Conservation (phyloP, 2,113 vertebrate genomes). For the Daubentonia madagascariensis region DNA sequence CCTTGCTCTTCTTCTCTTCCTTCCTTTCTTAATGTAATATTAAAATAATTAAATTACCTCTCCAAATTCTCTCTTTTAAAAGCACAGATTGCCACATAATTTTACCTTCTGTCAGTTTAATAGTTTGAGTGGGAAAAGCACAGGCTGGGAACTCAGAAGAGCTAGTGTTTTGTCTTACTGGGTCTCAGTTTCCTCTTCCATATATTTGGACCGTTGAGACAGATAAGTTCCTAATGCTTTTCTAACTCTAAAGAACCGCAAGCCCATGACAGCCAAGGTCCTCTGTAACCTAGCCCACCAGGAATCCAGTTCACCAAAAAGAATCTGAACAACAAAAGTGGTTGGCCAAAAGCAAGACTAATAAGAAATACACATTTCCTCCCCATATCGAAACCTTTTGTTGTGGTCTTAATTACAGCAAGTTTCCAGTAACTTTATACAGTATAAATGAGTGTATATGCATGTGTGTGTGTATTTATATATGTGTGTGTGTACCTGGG, state of each 20-base stretch:
- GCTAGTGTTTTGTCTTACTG: background rate
- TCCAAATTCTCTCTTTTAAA: background rate
- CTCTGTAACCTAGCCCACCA: background rate
- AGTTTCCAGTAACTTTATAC: background rate
- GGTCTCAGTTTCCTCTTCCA: background rate
- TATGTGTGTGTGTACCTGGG: background rate
- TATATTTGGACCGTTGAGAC: background rate
- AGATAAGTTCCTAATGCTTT: background rate
- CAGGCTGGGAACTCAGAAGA: background rate
- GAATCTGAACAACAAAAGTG: background rate
- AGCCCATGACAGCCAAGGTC: accelerated
- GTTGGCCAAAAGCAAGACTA: background rate
- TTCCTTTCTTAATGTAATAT: background rate
- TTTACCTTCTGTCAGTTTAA: background rate
- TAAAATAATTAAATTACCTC: conserved; percentile 7
- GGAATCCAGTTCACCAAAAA: background rate
- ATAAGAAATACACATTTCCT: background rate
- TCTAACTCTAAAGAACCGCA: background rate
- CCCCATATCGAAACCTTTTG: background rate
- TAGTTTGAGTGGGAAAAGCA: background rate
- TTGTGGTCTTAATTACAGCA: background rate
- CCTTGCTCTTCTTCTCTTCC: background rate
- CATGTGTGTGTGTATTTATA: background rate
- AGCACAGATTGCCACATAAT: background rate
- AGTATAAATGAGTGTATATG: too few species aligned